phyloP scores from a whole-genome alignment of 2,888 invertebrate genomes.

The Miltochrista miniata region DNA sequence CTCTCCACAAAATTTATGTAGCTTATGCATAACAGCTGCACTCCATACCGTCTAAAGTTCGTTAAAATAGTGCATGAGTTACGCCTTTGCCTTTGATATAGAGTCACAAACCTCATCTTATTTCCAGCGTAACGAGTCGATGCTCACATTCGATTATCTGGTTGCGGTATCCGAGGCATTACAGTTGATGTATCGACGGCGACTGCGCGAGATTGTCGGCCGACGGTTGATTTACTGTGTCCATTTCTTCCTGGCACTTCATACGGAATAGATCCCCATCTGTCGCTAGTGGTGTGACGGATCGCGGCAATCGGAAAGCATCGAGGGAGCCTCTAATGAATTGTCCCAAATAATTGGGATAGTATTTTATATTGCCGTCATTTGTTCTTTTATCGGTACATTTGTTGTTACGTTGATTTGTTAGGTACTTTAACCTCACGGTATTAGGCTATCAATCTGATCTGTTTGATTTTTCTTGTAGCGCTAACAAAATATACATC shows the following conservation, averaged over 20 bases:
- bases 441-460: conserved; percentile 59
- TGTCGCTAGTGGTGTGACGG: conserved; percentile 73
- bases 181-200: conserved; percentile 82
- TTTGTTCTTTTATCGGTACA: conserved; percentile 78
- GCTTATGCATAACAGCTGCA: conserved; percentile 26
- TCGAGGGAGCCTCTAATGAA: conserved; percentile 79
- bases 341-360: conserved; percentile 83
- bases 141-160: conserved; percentile 83
- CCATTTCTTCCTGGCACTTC: conserved; percentile 80
- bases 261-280: conserved; percentile 76
- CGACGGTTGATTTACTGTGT: conserved; percentile 76
- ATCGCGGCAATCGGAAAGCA: conserved; percentile 75
- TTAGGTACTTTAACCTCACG: conserved; percentile 69
- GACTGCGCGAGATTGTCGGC: conserved; percentile 80
- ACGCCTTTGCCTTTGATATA: conserved; percentile 51
- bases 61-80: conserved; percentile 42
- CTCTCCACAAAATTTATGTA: conserved; percentile 26
- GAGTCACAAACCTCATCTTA: conserved; percentile 76
- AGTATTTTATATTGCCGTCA: conserved; percentile 80
- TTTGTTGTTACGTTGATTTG: conserved; percentile 79
- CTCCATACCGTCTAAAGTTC: conserved; percentile 52
- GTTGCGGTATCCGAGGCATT: conserved; percentile 82
- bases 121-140: conserved; percentile 82
- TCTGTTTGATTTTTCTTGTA: conserved; percentile 41
- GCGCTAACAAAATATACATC: conserved; percentile 24